A percentile compares a stretch with the other conserved stretches of the same genome.
Conservation (phyloP, 2,888 invertebrate genomes). For the Chirona hameri region DNA sequence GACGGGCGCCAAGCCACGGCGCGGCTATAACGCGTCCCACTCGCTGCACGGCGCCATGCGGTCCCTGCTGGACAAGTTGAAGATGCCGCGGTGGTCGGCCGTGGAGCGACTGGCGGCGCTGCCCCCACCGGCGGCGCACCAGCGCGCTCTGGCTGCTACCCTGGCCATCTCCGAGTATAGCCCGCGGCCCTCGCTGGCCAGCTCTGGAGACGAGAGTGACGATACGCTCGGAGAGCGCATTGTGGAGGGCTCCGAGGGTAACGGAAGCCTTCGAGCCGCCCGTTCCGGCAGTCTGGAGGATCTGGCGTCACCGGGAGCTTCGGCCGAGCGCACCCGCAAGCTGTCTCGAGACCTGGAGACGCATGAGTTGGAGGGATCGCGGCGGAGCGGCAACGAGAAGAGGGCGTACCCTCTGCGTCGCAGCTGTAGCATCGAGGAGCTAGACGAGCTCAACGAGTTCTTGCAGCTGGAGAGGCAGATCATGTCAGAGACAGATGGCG, state of each 20-base stretch:
- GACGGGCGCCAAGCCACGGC: background rate
- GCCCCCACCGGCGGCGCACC: background rate
- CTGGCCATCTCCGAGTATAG: background rate
- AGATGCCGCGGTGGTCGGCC: conserved; percentile 13
- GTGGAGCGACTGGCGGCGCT: conserved; percentile 5
- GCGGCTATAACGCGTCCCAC: background rate
- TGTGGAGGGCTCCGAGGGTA: background rate
- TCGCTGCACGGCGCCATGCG: background rate
- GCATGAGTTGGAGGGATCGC: background rate
- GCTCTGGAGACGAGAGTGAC: background rate
- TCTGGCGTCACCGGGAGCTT: background rate
- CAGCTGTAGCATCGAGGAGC: conserved; percentile 52
- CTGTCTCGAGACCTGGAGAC: background rate
- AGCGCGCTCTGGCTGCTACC: conserved; percentile 8
- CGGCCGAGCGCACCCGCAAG: background rate
- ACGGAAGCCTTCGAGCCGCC: background rate
- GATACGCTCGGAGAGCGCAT: background rate
- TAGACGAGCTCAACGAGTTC: conserved; percentile 61
- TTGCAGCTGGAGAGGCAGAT: conserved; percentile 59
- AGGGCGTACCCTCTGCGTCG: background rate
- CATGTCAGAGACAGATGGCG: conserved; percentile 54
- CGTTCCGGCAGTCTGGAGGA: background rate
- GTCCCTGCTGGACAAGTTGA: conserved; percentile 7
- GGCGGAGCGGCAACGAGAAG: background rate
- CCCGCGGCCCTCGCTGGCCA: background rate